phyloP scores from a whole-genome alignment of 2,113 vertebrate species.

The Gila orcuttii region DNA sequence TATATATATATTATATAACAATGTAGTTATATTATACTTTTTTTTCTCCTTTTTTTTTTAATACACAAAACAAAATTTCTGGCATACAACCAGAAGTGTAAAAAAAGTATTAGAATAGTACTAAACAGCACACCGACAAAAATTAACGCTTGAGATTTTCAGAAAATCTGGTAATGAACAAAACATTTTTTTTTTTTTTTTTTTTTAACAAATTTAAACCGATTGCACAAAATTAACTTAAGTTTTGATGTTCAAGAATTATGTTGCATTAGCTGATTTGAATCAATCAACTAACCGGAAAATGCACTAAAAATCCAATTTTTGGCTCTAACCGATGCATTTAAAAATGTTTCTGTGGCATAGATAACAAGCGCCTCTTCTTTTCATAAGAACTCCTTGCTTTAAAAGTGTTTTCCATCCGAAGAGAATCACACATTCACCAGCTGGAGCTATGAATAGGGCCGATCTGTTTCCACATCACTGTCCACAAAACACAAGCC shows the following conservation, averaged over 20 bases:
- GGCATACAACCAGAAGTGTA: too few relatives aligned
- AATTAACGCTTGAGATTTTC: too few relatives aligned
- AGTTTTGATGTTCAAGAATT: not conserved
- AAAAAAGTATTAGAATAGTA: too few relatives aligned
- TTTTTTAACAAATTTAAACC: too few relatives aligned
- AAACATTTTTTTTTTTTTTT: too few relatives aligned
- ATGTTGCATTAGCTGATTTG: not conserved
- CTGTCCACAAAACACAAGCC: conserved; percentile 4
- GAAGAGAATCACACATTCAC: conserved; percentile 7
- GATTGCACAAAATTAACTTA: not conserved
- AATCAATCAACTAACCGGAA: not conserved
- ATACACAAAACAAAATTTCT: too few relatives aligned
- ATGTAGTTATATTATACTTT: too few relatives aligned
- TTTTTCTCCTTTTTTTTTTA: too few relatives aligned
- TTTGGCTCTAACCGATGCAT: not conserved
- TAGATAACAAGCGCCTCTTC: not conserved
- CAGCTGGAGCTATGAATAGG: conserved; percentile 1
- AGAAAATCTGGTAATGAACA: not conserved
- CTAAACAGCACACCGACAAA: too few relatives aligned
- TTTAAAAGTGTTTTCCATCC: conserved; percentile 1
- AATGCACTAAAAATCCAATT: not conserved
- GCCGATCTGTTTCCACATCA: conserved; percentile 14
- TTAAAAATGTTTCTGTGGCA: not conserved
- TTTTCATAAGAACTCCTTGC: not conserved
- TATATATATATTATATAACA: too few relatives aligned